Conservation (phyloP, 2,888 invertebrate species). For the Meghimatium bilineatum region DNA sequence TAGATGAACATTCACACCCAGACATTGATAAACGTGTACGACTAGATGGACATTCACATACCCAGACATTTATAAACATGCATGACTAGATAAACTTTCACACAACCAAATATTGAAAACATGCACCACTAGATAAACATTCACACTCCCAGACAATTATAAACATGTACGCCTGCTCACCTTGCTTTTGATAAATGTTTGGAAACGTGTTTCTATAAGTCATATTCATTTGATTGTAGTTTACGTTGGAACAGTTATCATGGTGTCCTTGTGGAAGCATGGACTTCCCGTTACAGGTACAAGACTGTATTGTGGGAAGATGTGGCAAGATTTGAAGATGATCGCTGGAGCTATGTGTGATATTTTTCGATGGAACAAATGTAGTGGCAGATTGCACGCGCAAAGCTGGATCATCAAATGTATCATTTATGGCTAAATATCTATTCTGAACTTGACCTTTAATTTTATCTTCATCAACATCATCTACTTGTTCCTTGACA, state of each 20-base stretch:
- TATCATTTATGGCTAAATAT: slow-evolving; percentile 48
- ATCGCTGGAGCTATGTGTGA: slow-evolving; percentile 58
- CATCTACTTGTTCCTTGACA: slow-evolving; percentile 37
- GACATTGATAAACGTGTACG: too few relatives aligned
- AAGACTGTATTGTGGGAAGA: slow-evolving; percentile 52
- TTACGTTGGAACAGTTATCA: neutral
- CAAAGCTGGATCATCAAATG: slow-evolving; percentile 57
- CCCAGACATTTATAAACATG: too few relatives aligned
- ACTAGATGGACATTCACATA: too few relatives aligned
- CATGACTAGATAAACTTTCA: too few relatives aligned
- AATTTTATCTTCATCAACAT: neutral
- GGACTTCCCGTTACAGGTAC: slow-evolving; percentile 48
- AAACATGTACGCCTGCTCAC: slow-evolving; percentile 7
- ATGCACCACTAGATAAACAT: neutral
- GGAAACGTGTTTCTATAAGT: slow-evolving; percentile 27
- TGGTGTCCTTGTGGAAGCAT: slow-evolving; percentile 37
- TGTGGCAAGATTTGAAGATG: slow-evolving; percentile 54
- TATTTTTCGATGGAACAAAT: slow-evolving; percentile 57
- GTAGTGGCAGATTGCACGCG: slow-evolving; percentile 69
- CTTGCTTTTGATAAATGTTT: slow-evolving; percentile 28
- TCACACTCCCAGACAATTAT: too few relatives aligned
- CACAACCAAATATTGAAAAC: neutral
- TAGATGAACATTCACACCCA: too few relatives aligned
- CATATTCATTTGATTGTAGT: neutral
- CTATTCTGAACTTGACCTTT: slow-evolving; percentile 24